phyloP scores from a whole-genome alignment of 1,140 invertebrate species.

The Diplogasteroides magnus region DNA sequence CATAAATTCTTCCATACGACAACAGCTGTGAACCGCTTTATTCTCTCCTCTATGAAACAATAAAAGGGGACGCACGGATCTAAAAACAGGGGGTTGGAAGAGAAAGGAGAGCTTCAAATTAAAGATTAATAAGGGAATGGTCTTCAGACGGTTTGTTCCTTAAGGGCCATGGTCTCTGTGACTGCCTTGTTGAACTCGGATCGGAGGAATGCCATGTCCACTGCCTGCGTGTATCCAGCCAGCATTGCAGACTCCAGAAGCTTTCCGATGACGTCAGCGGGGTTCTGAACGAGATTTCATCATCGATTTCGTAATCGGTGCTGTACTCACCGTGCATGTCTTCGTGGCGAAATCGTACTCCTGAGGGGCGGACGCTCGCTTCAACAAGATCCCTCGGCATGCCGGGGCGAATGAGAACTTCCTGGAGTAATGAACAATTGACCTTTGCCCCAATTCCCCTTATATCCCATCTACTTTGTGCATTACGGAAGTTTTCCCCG shows the following conservation, averaged over 20 bases:
- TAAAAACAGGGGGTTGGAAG: too few relatives aligned
- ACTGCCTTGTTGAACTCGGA: neutral
- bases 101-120: too few relatives aligned
- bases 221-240: neutral
- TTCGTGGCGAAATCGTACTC: neutral
- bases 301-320: neutral
- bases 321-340: neutral
- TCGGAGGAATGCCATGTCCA: neutral
- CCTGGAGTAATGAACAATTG: conserved; percentile 15
- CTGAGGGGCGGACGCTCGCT: conserved; percentile 8
- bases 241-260: neutral
- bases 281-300: neutral
- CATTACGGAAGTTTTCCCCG: too few relatives aligned
- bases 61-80: too few relatives aligned
- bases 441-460: neutral
- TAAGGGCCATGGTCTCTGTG: neutral
- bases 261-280: neutral
- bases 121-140: too few relatives aligned
- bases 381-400: conserved; percentile 36
- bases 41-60: too few relatives aligned
- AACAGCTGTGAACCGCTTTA: too few relatives aligned
- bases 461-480: neutral
- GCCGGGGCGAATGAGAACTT: conserved; percentile 38
- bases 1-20: too few relatives aligned
- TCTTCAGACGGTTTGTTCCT: too few relatives aligned